A percentile compares a stretch with the other conserved stretches of the same genome.
Conservation (phyloP, 2,888 invertebrate genomes). For the Parasteatoda lunata region DNA sequence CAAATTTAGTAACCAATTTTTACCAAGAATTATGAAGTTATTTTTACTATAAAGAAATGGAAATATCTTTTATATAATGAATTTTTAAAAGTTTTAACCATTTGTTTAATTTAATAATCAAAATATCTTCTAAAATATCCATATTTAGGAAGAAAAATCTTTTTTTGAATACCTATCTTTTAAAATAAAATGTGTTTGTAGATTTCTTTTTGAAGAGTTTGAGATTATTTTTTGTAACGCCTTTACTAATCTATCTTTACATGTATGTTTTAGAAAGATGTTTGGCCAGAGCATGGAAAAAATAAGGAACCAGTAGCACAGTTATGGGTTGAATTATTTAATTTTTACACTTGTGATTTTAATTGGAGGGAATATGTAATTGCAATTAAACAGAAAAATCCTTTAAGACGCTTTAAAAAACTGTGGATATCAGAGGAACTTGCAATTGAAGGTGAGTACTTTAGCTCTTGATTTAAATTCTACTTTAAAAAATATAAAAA, state of each 20-base stretch:
- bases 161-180: too few species aligned
- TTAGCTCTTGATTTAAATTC: background rate
- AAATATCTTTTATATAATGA: too few species aligned
- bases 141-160: too few species aligned
- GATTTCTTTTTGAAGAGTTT: too few species aligned
- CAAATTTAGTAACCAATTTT: too few species aligned
- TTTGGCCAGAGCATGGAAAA: slow-evolving; percentile 75
- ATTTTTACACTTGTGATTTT: slow-evolving; percentile 78
- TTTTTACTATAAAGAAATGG: too few species aligned
- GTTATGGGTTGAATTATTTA: slow-evolving; percentile 77
- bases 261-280: slow-evolving; percentile 70
- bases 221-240: too few species aligned
- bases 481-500: background rate
- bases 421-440: slow-evolving; percentile 77
- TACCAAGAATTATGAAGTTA: too few species aligned
- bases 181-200: too few species aligned
- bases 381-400: slow-evolving; percentile 75
- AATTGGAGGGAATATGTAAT: slow-evolving; percentile 77
- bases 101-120: too few species aligned
- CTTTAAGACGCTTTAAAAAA: slow-evolving; percentile 77
- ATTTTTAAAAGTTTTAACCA: too few species aligned
- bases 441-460: slow-evolving; percentile 77
- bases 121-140: too few species aligned
- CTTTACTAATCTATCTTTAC: background rate
- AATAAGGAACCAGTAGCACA: slow-evolving; percentile 76